Evolutionary conservation across 2,113 vertebrate genomes (phyloP), one percentile per base, ranked within the genome.

Genomic region (Marmota monax): DNA sequence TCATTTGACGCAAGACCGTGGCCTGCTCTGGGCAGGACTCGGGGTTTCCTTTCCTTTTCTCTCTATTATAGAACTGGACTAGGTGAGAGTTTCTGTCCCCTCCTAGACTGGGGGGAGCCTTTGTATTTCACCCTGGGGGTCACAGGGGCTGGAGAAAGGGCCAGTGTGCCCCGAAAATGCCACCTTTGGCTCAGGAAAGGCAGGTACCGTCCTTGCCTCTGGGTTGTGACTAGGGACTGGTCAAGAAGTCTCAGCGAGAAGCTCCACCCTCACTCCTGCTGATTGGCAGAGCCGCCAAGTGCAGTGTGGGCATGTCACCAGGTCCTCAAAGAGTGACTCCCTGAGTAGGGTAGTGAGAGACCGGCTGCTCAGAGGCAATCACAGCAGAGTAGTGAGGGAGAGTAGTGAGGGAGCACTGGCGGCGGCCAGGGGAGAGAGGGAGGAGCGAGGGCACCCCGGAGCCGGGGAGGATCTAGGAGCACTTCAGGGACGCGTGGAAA

Each of bases 241-340:
- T 45, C 51, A 63, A 70, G 56, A 5, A 0, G 18, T 37, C 6
- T 69, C 45, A 4, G 0, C 3, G 18, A 39, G 77, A 63, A 29
- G 37, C 23, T 12, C 13, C 32, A 0, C 29, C 37, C 17, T 23
- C n/a, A 29, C 25, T 79, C 83, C 77, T 89, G 56, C 78, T 63
- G 53, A 23, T 63, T 39, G 70, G 70, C n/a, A 73, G 70, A 17
- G 20, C 20, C 18, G 8, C 6, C 20, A 7, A 3, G 56, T 58
- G 56, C 56, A 58, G 20, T 20, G 20, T 58, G 20, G 56, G 56
- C 56, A 58, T 58, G 9, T 22, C 39, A 74, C 74, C 69, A 29
- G 48, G 48, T 39, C 14, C 45, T 42, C 14, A 2, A 1, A 0
- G 2, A 3, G 2, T 56, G 39, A 29, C 84, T 0, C 23, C 18